Conservation (phyloP, 2,797 vertebrate species). For the Sebastiscus tertius region DNA sequence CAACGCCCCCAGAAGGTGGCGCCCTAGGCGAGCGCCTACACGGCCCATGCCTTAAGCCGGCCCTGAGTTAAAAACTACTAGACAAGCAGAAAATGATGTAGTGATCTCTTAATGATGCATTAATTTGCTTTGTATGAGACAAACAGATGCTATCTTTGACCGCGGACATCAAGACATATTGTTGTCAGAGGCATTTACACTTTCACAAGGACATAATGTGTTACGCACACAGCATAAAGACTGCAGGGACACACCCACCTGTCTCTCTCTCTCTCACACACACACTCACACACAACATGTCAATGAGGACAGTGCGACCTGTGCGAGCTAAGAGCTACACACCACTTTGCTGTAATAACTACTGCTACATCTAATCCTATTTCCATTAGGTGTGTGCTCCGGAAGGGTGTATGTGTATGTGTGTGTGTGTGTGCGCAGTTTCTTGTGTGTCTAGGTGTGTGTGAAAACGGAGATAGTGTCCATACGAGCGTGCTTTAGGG, state of each 20-base stretch:
- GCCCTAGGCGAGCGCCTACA: no score
- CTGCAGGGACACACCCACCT: background rate
- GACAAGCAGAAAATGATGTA: background rate
- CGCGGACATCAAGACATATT: background rate
- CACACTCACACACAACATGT: slow-evolving; percentile 29
- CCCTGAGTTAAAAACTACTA: background rate
- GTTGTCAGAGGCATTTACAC: background rate
- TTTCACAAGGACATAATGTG: slow-evolving; percentile 23
- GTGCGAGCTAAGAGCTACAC: slow-evolving; percentile 47
- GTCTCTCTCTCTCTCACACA: background rate
- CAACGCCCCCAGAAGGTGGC: no score
- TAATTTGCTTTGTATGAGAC: background rate
- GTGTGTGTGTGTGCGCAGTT: slow-evolving; percentile 4
- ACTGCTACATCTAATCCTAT: slow-evolving; percentile 70
- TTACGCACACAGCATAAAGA: background rate
- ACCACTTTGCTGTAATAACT: slow-evolving; percentile 75
- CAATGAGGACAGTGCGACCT: slow-evolving; percentile 67
- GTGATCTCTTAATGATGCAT: background rate
- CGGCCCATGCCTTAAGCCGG: no score
- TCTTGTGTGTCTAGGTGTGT: slow-evolving; percentile 40
- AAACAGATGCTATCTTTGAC: background rate
- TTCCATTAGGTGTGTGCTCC: slow-evolving; percentile 61
- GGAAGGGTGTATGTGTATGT: slow-evolving; percentile 16
- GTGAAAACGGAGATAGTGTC: slow-evolving; percentile 45
- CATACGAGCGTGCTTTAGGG: slow-evolving; percentile 23